A percentile compares a stretch with the other conserved stretches of the same genome.
Evolutionary conservation across 2,113 vertebrate genomes (phyloP).

Genomic region (Urocitellus parryii): DNA sequence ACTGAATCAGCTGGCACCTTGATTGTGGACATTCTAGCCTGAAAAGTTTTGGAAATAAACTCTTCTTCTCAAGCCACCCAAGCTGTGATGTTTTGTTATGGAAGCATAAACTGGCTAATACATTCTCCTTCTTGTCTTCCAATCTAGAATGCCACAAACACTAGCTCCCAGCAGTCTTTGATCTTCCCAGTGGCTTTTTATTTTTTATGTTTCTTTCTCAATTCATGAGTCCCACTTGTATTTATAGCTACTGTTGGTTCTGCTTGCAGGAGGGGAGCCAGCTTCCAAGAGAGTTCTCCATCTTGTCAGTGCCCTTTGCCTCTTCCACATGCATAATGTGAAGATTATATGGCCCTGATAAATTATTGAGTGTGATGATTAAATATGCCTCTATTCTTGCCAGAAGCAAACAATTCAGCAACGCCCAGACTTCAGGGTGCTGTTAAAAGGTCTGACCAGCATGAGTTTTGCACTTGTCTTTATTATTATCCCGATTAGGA

Average conservation of each 20-base stretch:
- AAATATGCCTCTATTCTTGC: slow-evolving; percentile 20
- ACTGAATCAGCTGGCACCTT: background rate
- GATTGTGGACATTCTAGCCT: background rate
- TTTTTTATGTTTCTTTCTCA: slow-evolving; percentile 20
- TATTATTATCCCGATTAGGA: slow-evolving; percentile 65
- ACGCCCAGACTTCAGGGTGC: background rate
- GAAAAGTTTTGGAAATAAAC: background rate
- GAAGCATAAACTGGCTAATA: background rate
- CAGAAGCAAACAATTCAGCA: slow-evolving; percentile 55
- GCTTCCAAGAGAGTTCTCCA: background rate
- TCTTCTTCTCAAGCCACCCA: background rate
- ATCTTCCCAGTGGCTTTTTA: background rate
- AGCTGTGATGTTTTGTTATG: background rate
- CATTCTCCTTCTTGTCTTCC: background rate
- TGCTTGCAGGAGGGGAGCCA: background rate
- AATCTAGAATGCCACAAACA: background rate
- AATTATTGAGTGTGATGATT: slow-evolving; percentile 48
- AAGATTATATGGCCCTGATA: slow-evolving; percentile 44
- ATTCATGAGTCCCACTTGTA: background rate
- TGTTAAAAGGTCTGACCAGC: slow-evolving; percentile 66
- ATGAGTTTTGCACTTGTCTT: slow-evolving; percentile 28
- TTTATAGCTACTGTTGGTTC: background rate
- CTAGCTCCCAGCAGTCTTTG: background rate
- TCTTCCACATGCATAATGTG: background rate
- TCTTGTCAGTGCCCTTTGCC: background rate